Conservation (phyloP, 1,140 invertebrate species). For the Vollenhovia emeryi region DNA sequence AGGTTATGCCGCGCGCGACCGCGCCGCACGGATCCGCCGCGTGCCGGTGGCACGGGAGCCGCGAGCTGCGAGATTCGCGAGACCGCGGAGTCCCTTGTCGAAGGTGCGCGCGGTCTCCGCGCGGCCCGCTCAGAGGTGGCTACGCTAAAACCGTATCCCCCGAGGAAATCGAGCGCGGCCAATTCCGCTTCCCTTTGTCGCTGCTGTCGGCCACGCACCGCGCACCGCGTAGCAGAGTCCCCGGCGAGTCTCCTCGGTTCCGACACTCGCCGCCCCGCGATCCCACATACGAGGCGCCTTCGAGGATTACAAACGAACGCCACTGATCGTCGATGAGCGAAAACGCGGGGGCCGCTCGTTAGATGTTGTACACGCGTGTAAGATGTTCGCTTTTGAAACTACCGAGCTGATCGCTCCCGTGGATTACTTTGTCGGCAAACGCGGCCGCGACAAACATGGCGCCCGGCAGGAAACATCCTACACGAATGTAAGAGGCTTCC, state of each 20-base stretch:
- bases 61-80: not conserved
- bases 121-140: too few relatives aligned
- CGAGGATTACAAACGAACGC: not conserved
- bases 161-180: conserved; percentile 69
- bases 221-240: not conserved
- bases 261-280: not conserved
- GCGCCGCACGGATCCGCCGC: not conserved
- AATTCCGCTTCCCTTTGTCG: conserved; percentile 58
- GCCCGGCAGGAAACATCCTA: not conserved
- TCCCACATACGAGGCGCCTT: not conserved
- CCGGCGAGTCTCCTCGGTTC: not conserved
- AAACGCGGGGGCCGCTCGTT: not conserved
- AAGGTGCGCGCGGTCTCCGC: too few relatives aligned
- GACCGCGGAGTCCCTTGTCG: too few relatives aligned
- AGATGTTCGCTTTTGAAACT: not conserved
- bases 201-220: conserved; percentile 9
- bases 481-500: too few relatives aligned
- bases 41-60: too few relatives aligned
- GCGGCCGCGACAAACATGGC: not conserved
- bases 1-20: conserved; percentile 72
- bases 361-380: not conserved
- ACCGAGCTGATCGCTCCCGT: not conserved
- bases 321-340: not conserved
- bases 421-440: not conserved
- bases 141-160: conserved; percentile 54